Base-by-base conservation (phyloP, 37 sponge, comb jelly and placozoan genomes). In the Mnemiopsis leidyi region DNA sequence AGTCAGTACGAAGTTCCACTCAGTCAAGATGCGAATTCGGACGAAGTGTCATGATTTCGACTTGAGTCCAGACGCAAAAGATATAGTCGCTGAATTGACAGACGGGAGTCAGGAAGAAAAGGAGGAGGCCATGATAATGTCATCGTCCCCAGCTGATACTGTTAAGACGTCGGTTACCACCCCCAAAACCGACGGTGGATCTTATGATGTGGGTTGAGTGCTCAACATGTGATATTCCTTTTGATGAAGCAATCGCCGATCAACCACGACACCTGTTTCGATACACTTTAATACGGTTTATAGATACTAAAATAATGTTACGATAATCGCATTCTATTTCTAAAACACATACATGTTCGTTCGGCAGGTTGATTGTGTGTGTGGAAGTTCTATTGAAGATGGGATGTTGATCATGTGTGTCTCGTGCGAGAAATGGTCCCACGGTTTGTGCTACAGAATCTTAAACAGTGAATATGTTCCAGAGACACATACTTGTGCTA, bases 21-120 rank as follows among this genome's bases (percentile, higher is more conserved):
- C 96, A 61, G 97, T 97, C 0, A 95, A 95, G 93, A 92, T 97
- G 61, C 90, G 97, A 21, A 95, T 97, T 73, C 92, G 85, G 93
- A 96, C 97, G 0, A 69, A 92, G 0, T 39, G 94, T 35, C 69
- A 93, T 38, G 95, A 97, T 95, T 95, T 96, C 93, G 94, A 83
- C 28, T 31, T 94, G 61, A 85, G 90, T 39, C 90, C 90, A 9
- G 90, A 85, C 36, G 61, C 90, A 7, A 85, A 85, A 23, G 90
- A 85, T 26, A 85, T 85, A 23, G 90, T 85, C 13, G 90, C 90
- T 9, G 61, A 85, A 30, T 39, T 85, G 24, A 40, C 90, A 0
- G 90, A 85, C 67, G 90, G 90, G 23, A 40, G 67, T 38, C 90
- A 38, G 67, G 90, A 85, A 23, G 90, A 39, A 24, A 16, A 40